Percentiles rank a stretch among this genome's conserved stretches.
Conservation (phyloP, 2,888 invertebrate species). For the Ellobium chinense region DNA sequence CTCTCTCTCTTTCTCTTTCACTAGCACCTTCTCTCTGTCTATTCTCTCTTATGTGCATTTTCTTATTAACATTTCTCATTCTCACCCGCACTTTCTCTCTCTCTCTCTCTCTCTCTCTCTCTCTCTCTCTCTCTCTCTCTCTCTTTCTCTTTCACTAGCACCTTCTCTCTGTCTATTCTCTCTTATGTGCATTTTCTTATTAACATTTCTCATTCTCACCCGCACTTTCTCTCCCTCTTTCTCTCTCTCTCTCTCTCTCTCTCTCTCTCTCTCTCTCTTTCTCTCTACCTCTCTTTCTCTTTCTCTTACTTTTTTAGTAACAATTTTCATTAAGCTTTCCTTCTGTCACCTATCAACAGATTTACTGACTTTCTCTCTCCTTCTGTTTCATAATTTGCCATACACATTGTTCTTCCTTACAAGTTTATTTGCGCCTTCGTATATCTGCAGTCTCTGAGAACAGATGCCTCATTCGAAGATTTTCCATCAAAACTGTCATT, state of each 20-base stretch:
- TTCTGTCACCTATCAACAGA: too few species aligned
- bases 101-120: background rate
- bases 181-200: background rate
- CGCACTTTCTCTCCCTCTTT: background rate
- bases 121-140: background rate
- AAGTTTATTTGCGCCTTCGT: too few species aligned
- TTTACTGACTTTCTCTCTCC: too few species aligned
- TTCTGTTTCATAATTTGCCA: too few species aligned
- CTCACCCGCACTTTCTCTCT: background rate
- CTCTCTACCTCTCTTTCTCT: background rate
- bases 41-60: background rate
- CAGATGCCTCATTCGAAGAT: too few species aligned
- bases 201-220: background rate
- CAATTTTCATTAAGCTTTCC: too few species aligned
- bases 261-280: background rate
- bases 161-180: background rate
- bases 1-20: background rate
- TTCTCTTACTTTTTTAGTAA: too few species aligned
- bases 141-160: background rate
- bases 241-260: background rate
- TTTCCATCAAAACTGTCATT: too few species aligned
- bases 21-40: background rate
- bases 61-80: background rate
- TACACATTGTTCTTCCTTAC: too few species aligned
- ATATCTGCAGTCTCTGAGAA: too few species aligned